Evolutionary conservation across 2,797 vertebrate species (phyloP).

Genomic region (Syndactyla subalaris): DNA sequence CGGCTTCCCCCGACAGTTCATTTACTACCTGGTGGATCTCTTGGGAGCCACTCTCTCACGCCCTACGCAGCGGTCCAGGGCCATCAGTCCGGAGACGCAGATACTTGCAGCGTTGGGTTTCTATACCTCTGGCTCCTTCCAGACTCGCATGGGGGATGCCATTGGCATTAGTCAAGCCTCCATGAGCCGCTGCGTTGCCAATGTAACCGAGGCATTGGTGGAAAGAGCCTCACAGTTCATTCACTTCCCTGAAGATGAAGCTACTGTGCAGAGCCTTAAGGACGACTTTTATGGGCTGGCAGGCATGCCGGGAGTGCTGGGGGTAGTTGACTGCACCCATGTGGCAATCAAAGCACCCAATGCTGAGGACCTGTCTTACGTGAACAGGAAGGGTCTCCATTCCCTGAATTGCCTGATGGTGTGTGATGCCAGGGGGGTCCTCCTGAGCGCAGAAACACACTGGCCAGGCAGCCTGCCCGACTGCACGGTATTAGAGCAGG

Average conservation of each 20-base stretch:
- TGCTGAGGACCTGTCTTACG: slow-evolving; percentile 91
- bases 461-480: slow-evolving; percentile 90
- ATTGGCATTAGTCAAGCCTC: slow-evolving; percentile 98
- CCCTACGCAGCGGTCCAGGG: slow-evolving; percentile 91
- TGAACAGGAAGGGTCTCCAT: slow-evolving; percentile 94
- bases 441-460: slow-evolving; percentile 90
- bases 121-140: slow-evolving; percentile 95
- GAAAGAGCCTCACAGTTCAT: slow-evolving; percentile 92
- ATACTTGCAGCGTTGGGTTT: slow-evolving; percentile 94
- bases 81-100: slow-evolving; percentile 96
- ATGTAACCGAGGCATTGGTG: slow-evolving; percentile 92
- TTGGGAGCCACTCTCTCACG: slow-evolving; percentile 88
- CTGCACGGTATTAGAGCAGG: slow-evolving; percentile 83
- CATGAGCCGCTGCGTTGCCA: slow-evolving; percentile 96
- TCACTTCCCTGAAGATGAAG: slow-evolving; percentile 82
- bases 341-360: slow-evolving; percentile 96
- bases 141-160: slow-evolving; percentile 95
- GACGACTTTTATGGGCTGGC: slow-evolving; percentile 90
- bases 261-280: slow-evolving; percentile 82
- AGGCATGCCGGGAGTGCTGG: slow-evolving; percentile 90
- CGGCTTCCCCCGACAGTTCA: slow-evolving; percentile 93
- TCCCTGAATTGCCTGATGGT: slow-evolving; percentile 93
- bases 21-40: slow-evolving; percentile 91
- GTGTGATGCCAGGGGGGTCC: slow-evolving; percentile 87
- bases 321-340: slow-evolving; percentile 91